These are phyloP conservation scores for Drosophila melanica DNA, from an alignment of 1,140 invertebrate genomes.

Conservation along the genomic window DNA sequence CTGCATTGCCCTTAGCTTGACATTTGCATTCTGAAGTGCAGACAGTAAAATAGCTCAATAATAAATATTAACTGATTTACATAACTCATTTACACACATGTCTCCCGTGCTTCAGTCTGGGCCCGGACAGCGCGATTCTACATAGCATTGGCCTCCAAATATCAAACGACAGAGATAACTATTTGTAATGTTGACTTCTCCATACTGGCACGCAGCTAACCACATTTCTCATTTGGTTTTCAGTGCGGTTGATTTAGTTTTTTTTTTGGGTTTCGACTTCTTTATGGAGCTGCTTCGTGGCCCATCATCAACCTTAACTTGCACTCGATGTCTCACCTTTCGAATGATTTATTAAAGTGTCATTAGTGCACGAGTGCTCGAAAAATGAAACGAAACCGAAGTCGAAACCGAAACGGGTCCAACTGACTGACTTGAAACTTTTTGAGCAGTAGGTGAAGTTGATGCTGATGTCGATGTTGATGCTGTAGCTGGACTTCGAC, in stretches of 20 bases:
- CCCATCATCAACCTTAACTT: slow-evolving; percentile 77
- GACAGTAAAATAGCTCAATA: slow-evolving; percentile 13
- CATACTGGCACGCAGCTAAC: slow-evolving; percentile 35
- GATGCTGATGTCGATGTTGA: slow-evolving; percentile 19
- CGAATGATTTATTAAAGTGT: slow-evolving; percentile 84
- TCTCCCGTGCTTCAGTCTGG: background rate
- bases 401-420: slow-evolving; percentile 37
- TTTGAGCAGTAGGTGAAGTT: slow-evolving; percentile 66
- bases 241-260: slow-evolving; percentile 35
- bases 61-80: slow-evolving; percentile 44
- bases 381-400: slow-evolving; percentile 81
- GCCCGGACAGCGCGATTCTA: slow-evolving; percentile 19
- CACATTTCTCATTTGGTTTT: slow-evolving; percentile 71
- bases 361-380: slow-evolving; percentile 80
- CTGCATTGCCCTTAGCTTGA: background rate
- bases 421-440: slow-evolving; percentile 41
- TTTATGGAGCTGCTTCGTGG: slow-evolving; percentile 45
- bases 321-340: slow-evolving; percentile 84
- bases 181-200: slow-evolving; percentile 39
- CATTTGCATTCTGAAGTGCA: slow-evolving; percentile 6
- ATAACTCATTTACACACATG: slow-evolving; percentile 49
- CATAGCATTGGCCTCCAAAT: slow-evolving; percentile 36
- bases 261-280: slow-evolving; percentile 15
- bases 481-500: slow-evolving; percentile 18
- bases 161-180: slow-evolving; percentile 48